phyloP scores from a whole-genome alignment of 2,113 vertebrate genomes.

The Athene noctua region DNA sequence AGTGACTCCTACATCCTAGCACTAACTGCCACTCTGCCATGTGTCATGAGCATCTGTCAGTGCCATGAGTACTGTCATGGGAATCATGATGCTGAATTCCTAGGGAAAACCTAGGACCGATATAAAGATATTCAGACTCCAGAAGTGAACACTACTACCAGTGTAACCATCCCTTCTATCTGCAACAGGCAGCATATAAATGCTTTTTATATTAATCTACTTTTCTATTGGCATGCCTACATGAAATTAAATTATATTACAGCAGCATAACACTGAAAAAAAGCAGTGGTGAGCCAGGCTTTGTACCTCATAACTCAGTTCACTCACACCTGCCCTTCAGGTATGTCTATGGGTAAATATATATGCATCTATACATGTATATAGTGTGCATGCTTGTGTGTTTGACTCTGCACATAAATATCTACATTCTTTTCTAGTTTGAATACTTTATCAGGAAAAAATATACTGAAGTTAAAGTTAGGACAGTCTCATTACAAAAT shows the following conservation, averaged over 20 bases:
- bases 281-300: background rate
- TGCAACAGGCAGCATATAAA: background rate
- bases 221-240: background rate
- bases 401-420: background rate
- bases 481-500: background rate
- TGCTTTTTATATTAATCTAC: background rate
- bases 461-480: background rate
- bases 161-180: background rate
- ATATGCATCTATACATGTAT: background rate
- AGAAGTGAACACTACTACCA: background rate
- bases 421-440: background rate
- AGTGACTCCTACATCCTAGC: background rate
- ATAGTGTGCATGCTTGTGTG: background rate
- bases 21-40: background rate
- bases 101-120: background rate
- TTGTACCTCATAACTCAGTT: background rate
- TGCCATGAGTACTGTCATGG: background rate
- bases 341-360: background rate
- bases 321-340: background rate
- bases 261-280: background rate
- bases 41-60: background rate
- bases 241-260: background rate
- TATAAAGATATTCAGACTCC: background rate
- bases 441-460: background rate
- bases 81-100: background rate